Evolutionary conservation across 2,113 vertebrate genomes (phyloP), one percentile per base, ranked within the genome.

Genomic region (Notechis scutatus): DNA sequence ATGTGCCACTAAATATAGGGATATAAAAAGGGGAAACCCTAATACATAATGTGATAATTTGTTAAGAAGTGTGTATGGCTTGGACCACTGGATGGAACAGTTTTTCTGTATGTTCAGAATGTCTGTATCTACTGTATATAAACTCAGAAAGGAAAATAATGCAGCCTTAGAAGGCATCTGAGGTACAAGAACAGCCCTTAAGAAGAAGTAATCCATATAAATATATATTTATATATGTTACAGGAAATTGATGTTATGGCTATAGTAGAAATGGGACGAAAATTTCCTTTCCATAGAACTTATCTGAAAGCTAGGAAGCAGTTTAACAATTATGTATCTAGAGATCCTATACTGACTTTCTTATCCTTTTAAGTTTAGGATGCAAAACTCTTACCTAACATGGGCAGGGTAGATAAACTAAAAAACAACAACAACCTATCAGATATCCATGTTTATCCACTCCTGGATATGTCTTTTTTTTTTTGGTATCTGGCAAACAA

Each of bases 51-150:
- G 91, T 89, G 85, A 91, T 39, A 88, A 94, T 94, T 92, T 91
- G 93, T 45, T 91, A 59, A 88, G 69, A 59, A 64, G 34, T n/a
- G 92, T 52, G 57, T 85, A 88, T 93, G 69, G 90, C 47, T 92
- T 85, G 85, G 8, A 95, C 85, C 93, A 96, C 64, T 89, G 61
- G 52, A 89, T 1, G 47, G 85, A 94, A 94, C 95, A 94, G 81
- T 69, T 86, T 24, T 91, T 92, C 91, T 94, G 94, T 93, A 69
- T 94, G 94, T 94, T 93, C 52, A 91, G 90, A 96, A 95, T 94
- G 93, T 95, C 95, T 96, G 92, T 95, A 93, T 95, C 86, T 91
- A 92, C 88, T 94, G 39, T 94, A 92, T 95, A 95, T 94, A 95
- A 85, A 96, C 94, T 2, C 0, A 95, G 85, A 94, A 94, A 88